Evolutionary conservation across 2,888 invertebrate species (phyloP).

Genomic region (Agapostemon virescens): DNA sequence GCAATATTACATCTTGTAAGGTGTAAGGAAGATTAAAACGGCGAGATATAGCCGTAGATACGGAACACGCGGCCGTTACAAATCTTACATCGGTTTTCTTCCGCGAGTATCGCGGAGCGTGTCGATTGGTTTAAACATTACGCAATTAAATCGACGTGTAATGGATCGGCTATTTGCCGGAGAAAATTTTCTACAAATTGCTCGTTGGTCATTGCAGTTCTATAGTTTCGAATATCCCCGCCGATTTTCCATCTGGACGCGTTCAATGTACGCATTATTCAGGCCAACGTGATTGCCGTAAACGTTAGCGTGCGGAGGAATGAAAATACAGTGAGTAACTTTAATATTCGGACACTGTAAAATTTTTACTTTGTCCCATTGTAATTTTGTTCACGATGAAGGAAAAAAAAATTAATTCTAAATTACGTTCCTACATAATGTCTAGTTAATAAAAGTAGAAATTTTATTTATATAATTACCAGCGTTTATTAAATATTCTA

Average conservation of each 20-base stretch:
- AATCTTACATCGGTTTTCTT: constrained; percentile 8
- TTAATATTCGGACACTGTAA: too few species aligned
- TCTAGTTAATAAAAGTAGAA: too few species aligned
- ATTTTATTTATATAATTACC: too few species aligned
- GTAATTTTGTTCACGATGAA: too few species aligned
- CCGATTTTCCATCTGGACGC: neutral
- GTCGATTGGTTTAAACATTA: constrained; percentile 14
- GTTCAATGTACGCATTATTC: neutral
- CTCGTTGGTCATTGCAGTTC: neutral
- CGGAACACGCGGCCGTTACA: neutral
- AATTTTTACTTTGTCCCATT: too few species aligned
- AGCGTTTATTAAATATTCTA: too few species aligned
- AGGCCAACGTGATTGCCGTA: neutral
- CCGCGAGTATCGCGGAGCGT: neutral
- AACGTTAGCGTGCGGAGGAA: neutral
- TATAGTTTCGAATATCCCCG: neutral
- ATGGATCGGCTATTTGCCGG: neutral
- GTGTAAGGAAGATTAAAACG: constrained; percentile 46
- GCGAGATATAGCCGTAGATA: constrained; percentile 26
- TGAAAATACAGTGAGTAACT: too few species aligned
- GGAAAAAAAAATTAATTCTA: too few species aligned
- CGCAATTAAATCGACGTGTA: constrained; percentile 26
- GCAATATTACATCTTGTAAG: constrained; percentile 45
- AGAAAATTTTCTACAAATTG: constrained; percentile 19
- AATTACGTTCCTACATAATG: too few species aligned